Percentiles rank a stretch among this genome's conserved stretches.
phyloP scores from a whole-genome alignment of 2,113 vertebrate genomes.

The Alectura lathami region DNA sequence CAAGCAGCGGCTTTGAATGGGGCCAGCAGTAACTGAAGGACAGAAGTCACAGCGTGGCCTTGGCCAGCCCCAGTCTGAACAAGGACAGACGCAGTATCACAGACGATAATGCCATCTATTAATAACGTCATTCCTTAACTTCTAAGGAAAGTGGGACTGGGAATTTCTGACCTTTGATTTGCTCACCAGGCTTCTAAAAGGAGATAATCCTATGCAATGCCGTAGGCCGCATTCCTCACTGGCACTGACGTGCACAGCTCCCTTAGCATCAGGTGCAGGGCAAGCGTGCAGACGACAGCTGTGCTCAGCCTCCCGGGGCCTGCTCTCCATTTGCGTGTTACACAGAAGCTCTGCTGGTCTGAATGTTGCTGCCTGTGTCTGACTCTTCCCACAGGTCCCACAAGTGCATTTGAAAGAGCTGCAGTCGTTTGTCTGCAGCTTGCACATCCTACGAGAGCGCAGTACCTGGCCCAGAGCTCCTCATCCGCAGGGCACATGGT shows the following conservation, averaged over 20 bases:
- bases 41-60: not conserved
- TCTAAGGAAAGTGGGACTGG: not conserved
- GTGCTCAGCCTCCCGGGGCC: not conserved
- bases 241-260: not conserved
- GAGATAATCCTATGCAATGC: not conserved
- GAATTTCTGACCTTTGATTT: not conserved
- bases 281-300: not conserved
- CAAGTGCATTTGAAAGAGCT: not conserved
- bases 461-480: not conserved
- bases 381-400: not conserved
- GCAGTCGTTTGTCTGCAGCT: not conserved
- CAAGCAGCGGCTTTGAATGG: not conserved
- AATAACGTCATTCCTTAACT: not conserved
- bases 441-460: not conserved
- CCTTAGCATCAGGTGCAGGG: not conserved
- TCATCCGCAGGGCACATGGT: accelerated
- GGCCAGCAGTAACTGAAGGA: not conserved
- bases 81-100: not conserved
- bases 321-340: not conserved
- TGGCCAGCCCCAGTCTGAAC: not conserved
- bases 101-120: not conserved
- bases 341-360: not conserved
- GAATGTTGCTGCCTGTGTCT: not conserved
- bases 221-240: not conserved
- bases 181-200: not conserved